Evolutionary conservation across 2,797 vertebrate species (phyloP).

Genomic region (Poeciliopsis paucimaculata): DNA sequence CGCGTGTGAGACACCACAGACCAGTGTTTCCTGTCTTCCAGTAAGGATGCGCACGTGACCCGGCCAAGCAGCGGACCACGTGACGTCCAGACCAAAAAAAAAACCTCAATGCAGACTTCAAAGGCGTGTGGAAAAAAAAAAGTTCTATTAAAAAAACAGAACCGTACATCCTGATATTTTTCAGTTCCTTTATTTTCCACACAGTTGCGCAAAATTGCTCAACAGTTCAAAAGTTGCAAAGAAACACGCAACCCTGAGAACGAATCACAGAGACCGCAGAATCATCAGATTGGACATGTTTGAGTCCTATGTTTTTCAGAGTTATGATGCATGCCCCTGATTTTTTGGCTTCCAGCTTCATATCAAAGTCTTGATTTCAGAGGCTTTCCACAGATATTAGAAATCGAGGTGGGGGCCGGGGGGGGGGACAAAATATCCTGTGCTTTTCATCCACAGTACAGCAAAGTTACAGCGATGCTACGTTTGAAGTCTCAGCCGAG

Average conservation of each 20-base stretch:
- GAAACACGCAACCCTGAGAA: background rate
- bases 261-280: too few relatives aligned
- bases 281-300: slow-evolving; percentile 1
- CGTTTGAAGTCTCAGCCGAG: slow-evolving; percentile 66
- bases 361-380: slow-evolving; percentile 55
- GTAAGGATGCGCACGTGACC: slow-evolving; percentile 62
- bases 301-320: slow-evolving; percentile 13
- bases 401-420: background rate
- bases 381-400: slow-evolving; percentile 56
- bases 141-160: background rate
- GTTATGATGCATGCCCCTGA: slow-evolving; percentile 16
- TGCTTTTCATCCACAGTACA: slow-evolving; percentile 57
- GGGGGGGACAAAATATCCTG: slow-evolving; percentile 13
- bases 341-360: slow-evolving; percentile 16
- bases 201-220: background rate
- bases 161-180: slow-evolving; percentile 10
- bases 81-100: slow-evolving; percentile 60
- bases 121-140: slow-evolving; percentile 14
- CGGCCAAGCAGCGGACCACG: slow-evolving; percentile 53
- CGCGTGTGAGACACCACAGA: slow-evolving; percentile 70
- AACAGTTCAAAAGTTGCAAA: background rate
- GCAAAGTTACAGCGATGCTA: slow-evolving; percentile 50
- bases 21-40: slow-evolving; percentile 76
- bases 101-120: slow-evolving; percentile 13
- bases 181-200: slow-evolving; percentile 4